Evolutionary conservation across 2,888 invertebrate genomes (phyloP).

Genomic region (Pinctada fucata): DNA sequence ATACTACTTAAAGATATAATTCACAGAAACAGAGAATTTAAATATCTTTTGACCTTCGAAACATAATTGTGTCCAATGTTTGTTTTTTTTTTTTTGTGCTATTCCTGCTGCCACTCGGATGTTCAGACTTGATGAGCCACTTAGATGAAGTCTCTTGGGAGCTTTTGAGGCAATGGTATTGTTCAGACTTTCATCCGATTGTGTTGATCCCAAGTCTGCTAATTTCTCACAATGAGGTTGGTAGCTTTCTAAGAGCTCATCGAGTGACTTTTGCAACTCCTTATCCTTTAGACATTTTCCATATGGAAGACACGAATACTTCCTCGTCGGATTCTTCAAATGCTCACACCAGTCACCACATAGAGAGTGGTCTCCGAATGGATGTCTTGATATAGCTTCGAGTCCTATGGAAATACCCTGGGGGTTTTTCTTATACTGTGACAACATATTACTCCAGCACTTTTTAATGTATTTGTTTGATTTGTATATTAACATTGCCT

Average conservation of each 20-base stretch:
- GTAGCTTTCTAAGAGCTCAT: not conserved
- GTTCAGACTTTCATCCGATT: constrained; percentile 35
- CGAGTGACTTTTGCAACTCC: constrained; percentile 4
- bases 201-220: constrained; percentile 31
- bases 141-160: constrained; percentile 27
- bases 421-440: constrained; percentile 5
- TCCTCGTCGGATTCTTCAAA: not conserved
- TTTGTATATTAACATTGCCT: too few relatives aligned
- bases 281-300: constrained; percentile 3
- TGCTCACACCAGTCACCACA: constrained; percentile 19
- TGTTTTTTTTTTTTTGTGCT: constrained; percentile 36
- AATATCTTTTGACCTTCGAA: constrained; percentile 13
- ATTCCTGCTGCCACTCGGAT: constrained; percentile 35
- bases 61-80: constrained; percentile 23
- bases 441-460: constrained; percentile 5
- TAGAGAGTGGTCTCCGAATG: constrained; percentile 19
- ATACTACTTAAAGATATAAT: too few relatives aligned
- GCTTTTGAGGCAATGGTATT: constrained; percentile 35
- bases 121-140: constrained; percentile 34
- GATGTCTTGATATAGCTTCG: constrained; percentile 4
- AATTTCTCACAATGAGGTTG: constrained; percentile 22
- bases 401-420: constrained; percentile 9
- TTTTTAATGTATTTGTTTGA: not conserved
- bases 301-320: constrained; percentile 9
- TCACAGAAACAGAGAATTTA: too few relatives aligned